Percentiles rank a stretch among this genome's conserved stretches.
These are phyloP conservation scores for Cryptus armator DNA, from an alignment of 2,888 invertebrate species.

Conservation along the genomic window DNA sequence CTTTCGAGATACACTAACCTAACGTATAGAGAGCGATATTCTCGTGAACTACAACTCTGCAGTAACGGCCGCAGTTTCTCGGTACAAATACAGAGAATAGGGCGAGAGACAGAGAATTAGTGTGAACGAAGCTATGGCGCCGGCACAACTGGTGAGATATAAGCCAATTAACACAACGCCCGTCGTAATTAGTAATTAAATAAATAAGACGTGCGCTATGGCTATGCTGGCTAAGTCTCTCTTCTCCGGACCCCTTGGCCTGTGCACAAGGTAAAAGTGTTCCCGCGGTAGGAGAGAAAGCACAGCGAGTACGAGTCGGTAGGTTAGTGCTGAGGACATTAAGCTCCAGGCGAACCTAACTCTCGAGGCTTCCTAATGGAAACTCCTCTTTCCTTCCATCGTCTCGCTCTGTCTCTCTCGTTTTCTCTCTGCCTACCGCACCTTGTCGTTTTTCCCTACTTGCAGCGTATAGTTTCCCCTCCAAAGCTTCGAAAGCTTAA, in stretches of 20 bases:
- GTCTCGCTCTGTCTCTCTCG: constrained; percentile 15
- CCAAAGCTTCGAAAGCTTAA: constrained; percentile 20
- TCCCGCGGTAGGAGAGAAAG: constrained; percentile 44
- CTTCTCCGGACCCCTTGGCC: background rate
- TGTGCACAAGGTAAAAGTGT: constrained; percentile 49
- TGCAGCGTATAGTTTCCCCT: background rate
- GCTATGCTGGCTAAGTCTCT: constrained; percentile 29
- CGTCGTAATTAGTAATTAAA: constrained; percentile 70
- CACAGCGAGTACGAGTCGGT: constrained; percentile 24
- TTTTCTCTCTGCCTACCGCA: background rate
- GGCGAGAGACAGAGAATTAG: constrained; percentile 23
- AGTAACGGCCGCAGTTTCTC: constrained; percentile 6
- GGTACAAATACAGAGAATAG: constrained; percentile 1
- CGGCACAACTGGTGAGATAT: constrained; percentile 55
- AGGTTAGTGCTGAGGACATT: constrained; percentile 63
- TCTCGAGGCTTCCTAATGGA: constrained; percentile 59
- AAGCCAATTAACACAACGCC: constrained; percentile 68
- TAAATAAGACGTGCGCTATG: constrained; percentile 65
- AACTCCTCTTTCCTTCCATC: constrained; percentile 37
- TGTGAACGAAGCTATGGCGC: constrained; percentile 20
- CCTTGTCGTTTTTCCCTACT: constrained; percentile 36
- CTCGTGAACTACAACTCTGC: constrained; percentile 9
- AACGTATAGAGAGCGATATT: background rate
- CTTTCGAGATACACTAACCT: background rate
- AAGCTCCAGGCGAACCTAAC: constrained; percentile 56